Evolutionary conservation across 2,113 vertebrate species (phyloP).

Genomic region (Microcebus lehilahytsara): DNA sequence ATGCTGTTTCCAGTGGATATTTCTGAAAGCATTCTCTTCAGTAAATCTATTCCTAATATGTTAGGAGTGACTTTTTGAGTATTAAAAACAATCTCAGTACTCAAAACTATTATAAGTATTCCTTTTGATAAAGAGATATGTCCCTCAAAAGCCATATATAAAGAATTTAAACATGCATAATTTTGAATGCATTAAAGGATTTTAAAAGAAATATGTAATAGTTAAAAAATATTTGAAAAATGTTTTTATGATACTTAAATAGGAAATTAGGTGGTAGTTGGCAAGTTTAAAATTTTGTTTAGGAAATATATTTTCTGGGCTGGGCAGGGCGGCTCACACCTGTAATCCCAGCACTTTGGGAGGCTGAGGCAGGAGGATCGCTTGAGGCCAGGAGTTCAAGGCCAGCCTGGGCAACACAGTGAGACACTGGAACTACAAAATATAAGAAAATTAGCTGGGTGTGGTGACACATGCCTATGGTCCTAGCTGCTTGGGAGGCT

Average conservation of each 20-base stretch:
- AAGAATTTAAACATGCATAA: neutral
- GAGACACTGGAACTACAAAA: too few species aligned
- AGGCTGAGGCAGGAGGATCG: too few species aligned
- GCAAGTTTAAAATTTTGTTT: neutral
- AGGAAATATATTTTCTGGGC: neutral
- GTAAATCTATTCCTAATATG: neutral
- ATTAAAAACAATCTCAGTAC: neutral
- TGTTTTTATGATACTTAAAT: neutral
- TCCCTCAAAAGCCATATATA: neutral
- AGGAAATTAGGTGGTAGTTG: neutral
- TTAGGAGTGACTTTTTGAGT: neutral
- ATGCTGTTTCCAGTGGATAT: neutral
- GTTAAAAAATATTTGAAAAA: neutral
- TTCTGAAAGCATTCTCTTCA: neutral
- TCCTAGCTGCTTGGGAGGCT: too few species aligned
- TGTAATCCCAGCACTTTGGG: too few species aligned
- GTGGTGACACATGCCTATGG: too few species aligned
- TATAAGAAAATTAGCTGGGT: too few species aligned
- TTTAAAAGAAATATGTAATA: neutral
- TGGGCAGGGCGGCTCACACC: too few species aligned
- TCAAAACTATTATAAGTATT: neutral
- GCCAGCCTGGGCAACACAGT: too few species aligned
- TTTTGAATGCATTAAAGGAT: neutral
- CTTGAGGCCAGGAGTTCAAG: too few species aligned
- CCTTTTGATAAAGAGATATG: neutral